phyloP scores from a whole-genome alignment of 2,113 vertebrate genomes.

The Mesocricetus auratus region DNA sequence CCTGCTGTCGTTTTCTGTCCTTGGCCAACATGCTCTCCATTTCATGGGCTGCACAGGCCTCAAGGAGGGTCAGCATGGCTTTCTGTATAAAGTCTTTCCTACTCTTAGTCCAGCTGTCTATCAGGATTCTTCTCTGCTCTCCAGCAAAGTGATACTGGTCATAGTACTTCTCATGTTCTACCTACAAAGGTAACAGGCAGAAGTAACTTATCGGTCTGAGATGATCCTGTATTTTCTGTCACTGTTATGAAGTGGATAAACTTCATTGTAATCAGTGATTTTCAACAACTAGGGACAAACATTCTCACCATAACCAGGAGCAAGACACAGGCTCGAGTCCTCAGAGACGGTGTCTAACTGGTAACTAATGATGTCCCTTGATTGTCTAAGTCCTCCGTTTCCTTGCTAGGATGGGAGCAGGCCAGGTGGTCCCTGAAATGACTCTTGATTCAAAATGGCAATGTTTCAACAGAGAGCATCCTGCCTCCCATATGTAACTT shows the following conservation, averaged over 20 bases:
- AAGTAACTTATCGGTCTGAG: not conserved
- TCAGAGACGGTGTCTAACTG: not conserved
- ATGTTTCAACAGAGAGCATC: slow-evolving; percentile 20
- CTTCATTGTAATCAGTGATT: slow-evolving; percentile 41
- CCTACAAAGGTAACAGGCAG: slow-evolving; percentile 83
- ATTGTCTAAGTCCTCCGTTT: not conserved
- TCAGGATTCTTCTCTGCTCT: slow-evolving; percentile 85
- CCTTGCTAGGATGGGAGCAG: not conserved
- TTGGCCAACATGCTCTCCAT: slow-evolving; percentile 85
- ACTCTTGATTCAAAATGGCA: not conserved
- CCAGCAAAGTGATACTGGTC: slow-evolving; percentile 85
- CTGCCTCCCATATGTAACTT: not conserved
- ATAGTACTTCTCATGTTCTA: slow-evolving; percentile 88
- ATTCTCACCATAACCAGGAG: not conserved
- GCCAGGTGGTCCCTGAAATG: not conserved
- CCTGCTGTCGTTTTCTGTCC: slow-evolving; percentile 90
- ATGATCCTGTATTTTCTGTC: not conserved
- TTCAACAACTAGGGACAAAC: not conserved
- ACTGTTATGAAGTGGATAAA: not conserved
- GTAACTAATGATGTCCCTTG: not conserved
- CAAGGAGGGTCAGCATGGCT: slow-evolving; percentile 86
- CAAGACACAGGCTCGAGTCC: not conserved
- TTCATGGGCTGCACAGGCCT: slow-evolving; percentile 89
- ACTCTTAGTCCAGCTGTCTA: slow-evolving; percentile 88
- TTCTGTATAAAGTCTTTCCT: slow-evolving; percentile 88